Percentiles rank a stretch among this genome's conserved stretches.
Conservation (phyloP, 2,113 vertebrate genomes). For the Antigone vipio region DNA sequence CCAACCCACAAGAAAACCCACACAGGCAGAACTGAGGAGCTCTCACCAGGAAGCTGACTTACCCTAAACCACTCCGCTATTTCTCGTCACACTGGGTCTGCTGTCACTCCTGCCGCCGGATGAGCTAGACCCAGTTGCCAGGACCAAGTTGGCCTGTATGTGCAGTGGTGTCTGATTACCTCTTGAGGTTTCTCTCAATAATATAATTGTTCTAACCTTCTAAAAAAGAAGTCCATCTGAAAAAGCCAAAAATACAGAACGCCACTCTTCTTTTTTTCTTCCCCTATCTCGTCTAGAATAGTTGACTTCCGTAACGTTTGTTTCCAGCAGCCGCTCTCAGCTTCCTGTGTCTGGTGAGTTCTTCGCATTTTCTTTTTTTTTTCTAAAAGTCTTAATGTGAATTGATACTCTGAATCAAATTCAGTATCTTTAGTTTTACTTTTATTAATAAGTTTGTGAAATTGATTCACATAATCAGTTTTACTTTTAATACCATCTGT, state of each 20-base stretch:
- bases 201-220: neutral
- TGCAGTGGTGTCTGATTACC: neutral
- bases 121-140: neutral
- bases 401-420: neutral
- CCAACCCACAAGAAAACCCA: constrained; percentile 47
- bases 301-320: constrained; percentile 15
- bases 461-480: neutral
- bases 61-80: constrained; percentile 45
- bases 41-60: constrained; percentile 72
- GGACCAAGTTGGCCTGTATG: neutral
- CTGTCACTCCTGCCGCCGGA: neutral
- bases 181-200: neutral
- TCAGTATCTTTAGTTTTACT: neutral
- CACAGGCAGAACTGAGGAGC: constrained; percentile 28
- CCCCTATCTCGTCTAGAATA: neutral
- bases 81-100: constrained; percentile 41
- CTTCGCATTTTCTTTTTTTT: neutral
- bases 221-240: neutral
- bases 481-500: neutral
- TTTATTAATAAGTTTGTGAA: neutral
- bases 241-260: neutral
- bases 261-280: neutral
- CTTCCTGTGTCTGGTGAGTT: constrained; percentile 61
- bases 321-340: constrained; percentile 17
- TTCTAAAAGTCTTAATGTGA: neutral